phyloP scores from a whole-genome alignment of 1,140 invertebrate species.

The Procambarus clarkii region DNA sequence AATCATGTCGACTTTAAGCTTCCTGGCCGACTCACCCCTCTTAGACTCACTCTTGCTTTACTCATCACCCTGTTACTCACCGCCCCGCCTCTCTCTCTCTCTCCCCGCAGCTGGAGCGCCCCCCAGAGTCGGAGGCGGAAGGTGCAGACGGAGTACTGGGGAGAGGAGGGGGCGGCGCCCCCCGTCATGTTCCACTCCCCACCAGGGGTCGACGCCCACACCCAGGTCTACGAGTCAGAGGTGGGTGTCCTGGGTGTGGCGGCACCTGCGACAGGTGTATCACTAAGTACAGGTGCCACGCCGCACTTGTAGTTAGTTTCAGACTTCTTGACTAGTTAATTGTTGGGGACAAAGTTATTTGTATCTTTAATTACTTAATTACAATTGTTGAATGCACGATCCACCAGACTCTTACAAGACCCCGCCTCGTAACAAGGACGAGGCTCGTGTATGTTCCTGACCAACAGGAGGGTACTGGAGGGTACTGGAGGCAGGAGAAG shows the following conservation, averaged over 20 bases:
- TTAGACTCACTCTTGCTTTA: too few species aligned
- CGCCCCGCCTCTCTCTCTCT: not conserved
- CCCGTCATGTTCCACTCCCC: constrained; percentile 12
- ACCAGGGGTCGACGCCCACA: constrained; percentile 35
- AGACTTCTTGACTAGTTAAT: not conserved
- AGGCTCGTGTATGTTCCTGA: too few species aligned
- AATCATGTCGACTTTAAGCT: too few species aligned
- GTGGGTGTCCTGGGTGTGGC: constrained; percentile 25
- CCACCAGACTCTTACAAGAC: not conserved
- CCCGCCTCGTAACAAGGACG: too few species aligned
- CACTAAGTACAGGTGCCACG: too few species aligned
- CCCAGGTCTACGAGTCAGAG: constrained; percentile 63
- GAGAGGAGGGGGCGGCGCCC: not conserved
- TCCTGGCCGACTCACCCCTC: too few species aligned
- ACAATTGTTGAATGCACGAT: not conserved
- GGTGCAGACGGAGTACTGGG: constrained; percentile 27
- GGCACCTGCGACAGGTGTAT: too few species aligned
- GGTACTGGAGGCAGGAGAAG: too few species aligned
- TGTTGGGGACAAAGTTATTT: too few species aligned
- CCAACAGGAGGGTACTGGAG: too few species aligned
- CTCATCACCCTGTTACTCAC: too few species aligned
- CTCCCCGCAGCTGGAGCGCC: constrained; percentile 51
- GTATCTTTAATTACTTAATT: not conserved
- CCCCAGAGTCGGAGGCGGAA: constrained; percentile 27
- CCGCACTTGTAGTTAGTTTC: not conserved